Percentiles rank a stretch among this genome's conserved stretches.
Evolutionary conservation across 1,140 invertebrate genomes (phyloP).

Genomic region (Conus ventricosus): DNA sequence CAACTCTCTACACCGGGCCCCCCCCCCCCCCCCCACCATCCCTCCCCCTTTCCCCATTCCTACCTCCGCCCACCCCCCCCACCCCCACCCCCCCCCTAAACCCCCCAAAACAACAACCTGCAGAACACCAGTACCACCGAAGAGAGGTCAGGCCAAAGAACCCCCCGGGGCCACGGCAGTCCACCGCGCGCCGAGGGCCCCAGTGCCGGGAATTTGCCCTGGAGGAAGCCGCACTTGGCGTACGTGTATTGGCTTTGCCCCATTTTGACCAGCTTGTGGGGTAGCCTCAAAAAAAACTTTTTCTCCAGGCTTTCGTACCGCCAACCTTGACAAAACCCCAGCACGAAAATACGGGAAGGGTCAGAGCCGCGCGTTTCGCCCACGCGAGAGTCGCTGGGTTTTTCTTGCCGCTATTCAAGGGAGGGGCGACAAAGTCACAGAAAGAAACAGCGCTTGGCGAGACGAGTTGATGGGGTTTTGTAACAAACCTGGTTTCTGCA

Average conservation of each 20-base stretch:
- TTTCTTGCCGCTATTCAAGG: too few relatives aligned
- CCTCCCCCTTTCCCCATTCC: too few relatives aligned
- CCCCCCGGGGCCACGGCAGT: slow-evolving; percentile 78
- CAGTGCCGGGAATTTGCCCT: slow-evolving; percentile 76
- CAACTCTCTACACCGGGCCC: too few relatives aligned
- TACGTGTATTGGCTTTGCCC: slow-evolving; percentile 61
- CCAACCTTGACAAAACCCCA: slow-evolving; percentile 78
- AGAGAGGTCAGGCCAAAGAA: slow-evolving; percentile 78
- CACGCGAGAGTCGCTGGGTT: too few relatives aligned
- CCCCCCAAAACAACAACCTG: slow-evolving; percentile 70
- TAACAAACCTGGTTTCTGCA: too few relatives aligned
- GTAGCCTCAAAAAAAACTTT: slow-evolving; percentile 74
- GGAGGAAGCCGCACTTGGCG: slow-evolving; percentile 71
- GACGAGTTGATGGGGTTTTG: too few relatives aligned
- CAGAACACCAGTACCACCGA: slow-evolving; percentile 81
- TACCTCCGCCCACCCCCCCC: too few relatives aligned
- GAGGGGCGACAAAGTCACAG: too few relatives aligned
- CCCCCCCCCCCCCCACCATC: too few relatives aligned
- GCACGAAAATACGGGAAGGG: not conserved
- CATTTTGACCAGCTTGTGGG: slow-evolving; percentile 63
- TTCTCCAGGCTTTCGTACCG: slow-evolving; percentile 73
- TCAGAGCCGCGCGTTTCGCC: too few relatives aligned
- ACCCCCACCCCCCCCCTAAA: too few relatives aligned
- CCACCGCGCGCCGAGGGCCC: slow-evolving; percentile 70
- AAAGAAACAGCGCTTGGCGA: too few relatives aligned